Percentiles rank a stretch among this genome's conserved stretches.
Evolutionary conservation across 2,888 invertebrate species (phyloP).

Genomic region (Nomada hirtipes): DNA sequence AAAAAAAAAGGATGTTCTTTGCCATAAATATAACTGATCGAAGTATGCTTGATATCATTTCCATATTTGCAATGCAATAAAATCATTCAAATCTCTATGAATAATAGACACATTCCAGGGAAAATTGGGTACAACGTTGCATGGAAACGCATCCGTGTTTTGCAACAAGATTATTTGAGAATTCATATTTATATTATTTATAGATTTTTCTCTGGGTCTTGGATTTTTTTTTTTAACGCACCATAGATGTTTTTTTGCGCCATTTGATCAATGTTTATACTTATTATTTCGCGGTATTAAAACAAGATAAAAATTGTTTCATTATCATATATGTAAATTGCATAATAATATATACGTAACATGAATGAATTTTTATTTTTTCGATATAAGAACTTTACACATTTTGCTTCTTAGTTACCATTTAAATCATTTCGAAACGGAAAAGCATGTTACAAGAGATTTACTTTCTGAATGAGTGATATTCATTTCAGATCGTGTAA

Average conservation of each 20-base stretch:
- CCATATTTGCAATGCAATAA: constrained; percentile 21
- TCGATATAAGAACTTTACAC: background rate
- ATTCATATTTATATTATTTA: background rate
- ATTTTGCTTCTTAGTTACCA: background rate
- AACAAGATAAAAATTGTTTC: constrained; percentile 5
- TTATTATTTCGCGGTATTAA: background rate
- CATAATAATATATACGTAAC: background rate
- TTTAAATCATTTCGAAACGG: background rate
- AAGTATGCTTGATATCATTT: constrained; percentile 25
- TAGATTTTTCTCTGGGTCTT: background rate
- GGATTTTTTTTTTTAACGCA: background rate
- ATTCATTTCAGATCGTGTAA: background rate
- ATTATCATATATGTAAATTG: background rate
- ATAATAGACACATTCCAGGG: background rate
- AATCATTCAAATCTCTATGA: constrained; percentile 3
- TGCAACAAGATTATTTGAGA: constrained; percentile 8
- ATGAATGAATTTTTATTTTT: background rate
- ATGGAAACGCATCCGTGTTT: background rate
- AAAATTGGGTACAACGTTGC: constrained; percentile 5
- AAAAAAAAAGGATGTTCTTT: background rate
- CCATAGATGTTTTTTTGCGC: too few species aligned
- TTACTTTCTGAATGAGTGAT: background rate
- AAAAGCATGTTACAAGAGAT: background rate
- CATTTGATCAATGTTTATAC: background rate
- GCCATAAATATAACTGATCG: background rate